phyloP scores from a whole-genome alignment of 2,113 vertebrate genomes.

The Malurus cyaneus region DNA sequence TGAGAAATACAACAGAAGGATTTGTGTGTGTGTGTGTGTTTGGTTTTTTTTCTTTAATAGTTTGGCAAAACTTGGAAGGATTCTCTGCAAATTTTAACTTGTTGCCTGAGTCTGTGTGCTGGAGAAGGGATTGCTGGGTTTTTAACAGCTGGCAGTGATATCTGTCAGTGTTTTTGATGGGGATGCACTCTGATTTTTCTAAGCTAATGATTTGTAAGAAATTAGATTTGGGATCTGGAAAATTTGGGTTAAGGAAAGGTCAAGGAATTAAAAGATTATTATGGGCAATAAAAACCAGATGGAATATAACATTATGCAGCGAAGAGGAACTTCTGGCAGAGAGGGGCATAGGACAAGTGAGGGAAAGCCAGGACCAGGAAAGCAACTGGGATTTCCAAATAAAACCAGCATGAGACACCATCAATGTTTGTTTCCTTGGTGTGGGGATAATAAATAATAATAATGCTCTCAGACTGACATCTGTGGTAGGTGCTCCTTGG shows the following conservation, averaged over 20 bases:
- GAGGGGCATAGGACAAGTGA: background rate
- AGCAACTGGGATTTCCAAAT: background rate
- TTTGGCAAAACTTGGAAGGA: background rate
- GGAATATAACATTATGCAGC: background rate
- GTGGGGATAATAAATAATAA: background rate
- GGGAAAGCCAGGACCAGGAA: background rate
- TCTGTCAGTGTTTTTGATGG: background rate
- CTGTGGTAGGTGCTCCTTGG: background rate
- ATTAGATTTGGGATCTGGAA: conserved; percentile 49
- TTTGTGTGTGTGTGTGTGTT: background rate
- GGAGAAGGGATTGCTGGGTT: background rate
- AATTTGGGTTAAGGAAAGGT: conserved; percentile 40
- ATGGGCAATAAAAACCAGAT: conserved; percentile 5
- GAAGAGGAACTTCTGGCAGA: background rate
- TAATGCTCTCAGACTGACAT: background rate
- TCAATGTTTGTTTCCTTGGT: background rate
- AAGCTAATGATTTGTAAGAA: conserved; percentile 24
- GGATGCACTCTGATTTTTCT: background rate
- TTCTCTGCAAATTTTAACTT: background rate
- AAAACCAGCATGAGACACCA: background rate
- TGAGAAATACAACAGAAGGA: background rate
- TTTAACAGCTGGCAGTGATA: background rate
- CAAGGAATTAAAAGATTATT: conserved; percentile 37
- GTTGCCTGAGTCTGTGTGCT: background rate
- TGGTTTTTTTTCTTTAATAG: background rate